Conservation (phyloP, 1,140 invertebrate genomes). For the Trichonephila clavata region DNA sequence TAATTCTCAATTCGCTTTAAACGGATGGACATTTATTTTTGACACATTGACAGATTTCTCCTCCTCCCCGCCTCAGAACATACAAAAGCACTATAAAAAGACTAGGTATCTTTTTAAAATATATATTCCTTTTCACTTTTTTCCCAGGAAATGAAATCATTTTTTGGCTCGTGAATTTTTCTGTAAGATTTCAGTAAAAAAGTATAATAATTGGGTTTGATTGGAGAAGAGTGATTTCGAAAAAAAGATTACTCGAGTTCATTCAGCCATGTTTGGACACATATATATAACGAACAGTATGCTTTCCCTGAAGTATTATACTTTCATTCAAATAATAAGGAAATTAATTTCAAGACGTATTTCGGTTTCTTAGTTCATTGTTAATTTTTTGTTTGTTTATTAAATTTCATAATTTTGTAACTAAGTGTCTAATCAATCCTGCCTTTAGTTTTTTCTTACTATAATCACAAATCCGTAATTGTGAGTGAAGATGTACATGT, state of each 20-base stretch:
- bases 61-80: not conserved
- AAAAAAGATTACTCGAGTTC: not conserved
- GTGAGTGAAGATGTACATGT: too few relatives aligned
- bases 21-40: constrained; percentile 31
- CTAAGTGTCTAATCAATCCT: too few relatives aligned
- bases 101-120: not conserved
- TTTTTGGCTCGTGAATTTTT: not conserved
- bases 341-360: too few relatives aligned
- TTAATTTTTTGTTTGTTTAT: too few relatives aligned
- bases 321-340: too few relatives aligned
- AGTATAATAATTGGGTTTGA: not conserved
- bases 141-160: not conserved
- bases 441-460: too few relatives aligned
- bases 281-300: not conserved
- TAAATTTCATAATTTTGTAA: too few relatives aligned
- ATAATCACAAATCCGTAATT: too few relatives aligned
- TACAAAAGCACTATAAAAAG: constrained; percentile 14
- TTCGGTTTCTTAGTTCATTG: too few relatives aligned
- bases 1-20: constrained; percentile 24
- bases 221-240: not conserved
- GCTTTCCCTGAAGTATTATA: not conserved
- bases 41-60: constrained; percentile 1
- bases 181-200: not conserved
- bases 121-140: not conserved
- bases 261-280: constrained; percentile 14